Evolutionary conservation across 2,113 vertebrate species (phyloP), one percentile per base, ranked within the genome.

Genomic region (Nicator chloris): DNA sequence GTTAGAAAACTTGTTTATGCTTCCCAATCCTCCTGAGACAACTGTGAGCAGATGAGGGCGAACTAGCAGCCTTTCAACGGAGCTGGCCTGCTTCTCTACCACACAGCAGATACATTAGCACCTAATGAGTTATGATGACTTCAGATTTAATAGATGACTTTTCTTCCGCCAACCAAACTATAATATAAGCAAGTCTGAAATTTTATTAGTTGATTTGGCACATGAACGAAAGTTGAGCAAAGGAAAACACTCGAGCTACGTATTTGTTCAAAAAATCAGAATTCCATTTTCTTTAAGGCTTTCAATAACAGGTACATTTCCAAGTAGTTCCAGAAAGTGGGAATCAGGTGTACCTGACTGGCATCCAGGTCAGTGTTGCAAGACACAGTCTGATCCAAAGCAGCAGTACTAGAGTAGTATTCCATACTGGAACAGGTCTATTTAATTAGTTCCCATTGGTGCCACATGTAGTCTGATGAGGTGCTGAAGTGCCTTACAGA

Each of bases 1-100:
- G 73, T 70, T 68, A 86, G 85, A 94, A 95, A 93, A 93, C 54
- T 86, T 92, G 79, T 82, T 87, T 90, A 56, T 78, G 45, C 68
- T 94, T 89, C 88, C 51, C 87, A 82, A 1, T 47, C 30, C 92
- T 83, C 45, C 5, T 47, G 85, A 90, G 90, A 71, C 39, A 93
- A 73, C 54, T 18, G 79, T 30, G 63, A 89, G 50, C 0, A 0
- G 60, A 26, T 77, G 71, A 49, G 60, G 90, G 79, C 0, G 1
- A 86, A 64, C 75, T 20, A 81, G 56, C 72, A 93, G 93, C 11
- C 3, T 77, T 93, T 77, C 88, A 90, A 63, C 21, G 75, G 64
- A 88, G 56, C 68, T 33, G 59, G 82, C 19, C 90, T 83, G 68
- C 71, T 88, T 35, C 72, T 90, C 57, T 42, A 71, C 51, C 82